phyloP scores from a whole-genome alignment of 2,113 vertebrate genomes.

The Menidia beryllina region DNA sequence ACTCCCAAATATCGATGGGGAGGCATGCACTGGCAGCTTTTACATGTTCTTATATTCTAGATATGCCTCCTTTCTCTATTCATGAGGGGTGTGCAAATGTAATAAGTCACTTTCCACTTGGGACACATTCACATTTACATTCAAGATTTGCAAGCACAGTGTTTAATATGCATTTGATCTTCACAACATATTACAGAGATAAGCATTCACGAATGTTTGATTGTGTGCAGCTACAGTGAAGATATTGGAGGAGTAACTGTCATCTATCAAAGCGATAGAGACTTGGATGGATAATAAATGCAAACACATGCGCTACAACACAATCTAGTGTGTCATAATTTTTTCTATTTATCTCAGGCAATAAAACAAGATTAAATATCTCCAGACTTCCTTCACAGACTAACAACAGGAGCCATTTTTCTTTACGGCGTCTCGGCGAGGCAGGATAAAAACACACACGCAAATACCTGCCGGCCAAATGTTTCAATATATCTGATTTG shows the following conservation, averaged over 20 bases:
- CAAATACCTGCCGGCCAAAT: conserved; percentile 10
- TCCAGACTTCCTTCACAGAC: conserved; percentile 20
- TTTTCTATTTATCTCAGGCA: conserved; percentile 45
- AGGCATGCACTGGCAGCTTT: neutral
- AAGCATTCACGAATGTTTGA: conserved; percentile 8
- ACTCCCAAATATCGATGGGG: too few species aligned
- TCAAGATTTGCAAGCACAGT: neutral
- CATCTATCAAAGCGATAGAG: conserved; percentile 66
- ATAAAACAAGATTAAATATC: conserved; percentile 35
- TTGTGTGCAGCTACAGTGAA: conserved; percentile 29
- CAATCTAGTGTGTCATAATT: conserved; percentile 10
- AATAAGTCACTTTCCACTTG: neutral
- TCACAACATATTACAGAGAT: neutral
- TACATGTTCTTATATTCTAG: neutral
- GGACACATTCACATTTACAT: conserved; percentile 2
- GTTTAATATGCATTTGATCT: conserved; percentile 18
- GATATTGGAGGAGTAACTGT: conserved; percentile 47
- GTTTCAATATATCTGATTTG: conserved; percentile 22
- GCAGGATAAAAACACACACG: conserved; percentile 15
- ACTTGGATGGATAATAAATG: conserved; percentile 59
- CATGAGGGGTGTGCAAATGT: neutral
- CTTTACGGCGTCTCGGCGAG: conserved; percentile 1
- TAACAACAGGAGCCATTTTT: conserved; percentile 27
- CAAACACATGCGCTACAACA: conserved; percentile 25
- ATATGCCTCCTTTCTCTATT: neutral